Percentiles rank a stretch among this genome's conserved stretches.
phyloP scores from a whole-genome alignment of 2,888 invertebrate species.

The Panorpa germanica region DNA sequence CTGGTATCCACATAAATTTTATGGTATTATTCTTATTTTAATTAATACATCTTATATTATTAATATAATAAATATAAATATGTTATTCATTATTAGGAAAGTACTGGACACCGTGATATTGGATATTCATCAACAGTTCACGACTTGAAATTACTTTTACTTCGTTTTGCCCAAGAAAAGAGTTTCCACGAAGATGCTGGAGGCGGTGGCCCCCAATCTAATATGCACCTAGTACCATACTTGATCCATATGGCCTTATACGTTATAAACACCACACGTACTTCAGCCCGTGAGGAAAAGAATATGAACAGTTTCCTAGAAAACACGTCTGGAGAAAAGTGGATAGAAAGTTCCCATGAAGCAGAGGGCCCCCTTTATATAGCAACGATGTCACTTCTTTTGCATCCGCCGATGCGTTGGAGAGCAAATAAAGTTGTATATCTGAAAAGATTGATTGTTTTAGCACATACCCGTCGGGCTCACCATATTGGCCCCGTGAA shows the following conservation, averaged over 20 bases:
- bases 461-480: conserved; percentile 55
- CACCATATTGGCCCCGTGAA: conserved; percentile 44
- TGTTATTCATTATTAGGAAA: conserved; percentile 16
- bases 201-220: conserved; percentile 91
- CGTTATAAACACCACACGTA: conserved; percentile 74
- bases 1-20: too few species aligned
- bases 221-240: conserved; percentile 92
- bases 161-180: conserved; percentile 82
- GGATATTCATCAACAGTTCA: conserved; percentile 70
- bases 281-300: conserved; percentile 58
- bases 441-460: conserved; percentile 54
- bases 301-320: conserved; percentile 55
- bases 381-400: conserved; percentile 57
- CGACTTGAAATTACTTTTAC: conserved; percentile 75
- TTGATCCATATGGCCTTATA: conserved; percentile 88
- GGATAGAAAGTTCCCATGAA: conserved; percentile 71
- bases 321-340: conserved; percentile 35
- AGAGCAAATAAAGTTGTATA: conserved; percentile 45
- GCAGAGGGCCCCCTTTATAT: conserved; percentile 87
- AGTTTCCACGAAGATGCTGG: conserved; percentile 97
- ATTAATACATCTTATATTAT: too few species aligned
- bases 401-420: conserved; percentile 69
- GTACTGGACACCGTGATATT: conserved; percentile 24
- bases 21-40: conserved; percentile 7
- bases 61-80: too few species aligned